Conservation (phyloP, 2,797 vertebrate species). For the Hemitrygon akajei region DNA sequence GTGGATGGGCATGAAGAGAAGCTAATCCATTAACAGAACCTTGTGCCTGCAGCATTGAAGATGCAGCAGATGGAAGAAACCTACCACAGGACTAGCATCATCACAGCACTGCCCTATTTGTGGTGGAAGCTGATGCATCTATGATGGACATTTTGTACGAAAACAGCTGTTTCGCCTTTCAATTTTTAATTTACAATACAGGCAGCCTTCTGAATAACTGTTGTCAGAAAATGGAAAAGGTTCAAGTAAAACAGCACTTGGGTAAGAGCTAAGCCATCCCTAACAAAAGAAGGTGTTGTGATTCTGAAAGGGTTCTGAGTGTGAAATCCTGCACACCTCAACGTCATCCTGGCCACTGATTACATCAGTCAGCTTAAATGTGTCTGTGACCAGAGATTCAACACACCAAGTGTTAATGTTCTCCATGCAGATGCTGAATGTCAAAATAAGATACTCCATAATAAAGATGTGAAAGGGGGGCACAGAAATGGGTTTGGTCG, state of each 20-base stretch:
- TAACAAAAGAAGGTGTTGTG: neutral
- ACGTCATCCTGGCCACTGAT: neutral
- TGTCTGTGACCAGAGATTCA: no score
- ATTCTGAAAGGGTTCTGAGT: neutral
- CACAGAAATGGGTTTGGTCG: neutral
- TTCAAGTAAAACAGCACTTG: neutral
- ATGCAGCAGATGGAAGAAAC: neutral
- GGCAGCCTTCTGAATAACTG: neutral
- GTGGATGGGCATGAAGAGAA: no score
- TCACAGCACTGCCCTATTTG: neutral
- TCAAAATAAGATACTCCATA: neutral
- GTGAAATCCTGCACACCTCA: neutral
- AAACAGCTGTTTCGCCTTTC: neutral
- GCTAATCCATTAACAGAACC: neutral
- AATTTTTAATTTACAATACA: neutral
- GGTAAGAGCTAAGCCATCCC: neutral
- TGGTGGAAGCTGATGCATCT: neutral
- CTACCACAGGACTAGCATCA: neutral
- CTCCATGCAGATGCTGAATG: neutral
- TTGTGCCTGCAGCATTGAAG: neutral
- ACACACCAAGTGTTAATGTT: no score
- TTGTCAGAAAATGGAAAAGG: neutral
- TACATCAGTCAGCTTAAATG: no score
- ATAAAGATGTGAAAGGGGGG: no score
- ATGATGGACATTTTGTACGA: neutral